Evolutionary conservation across 2,113 vertebrate genomes (phyloP).

Genomic region (Ptyas mucosa): DNA sequence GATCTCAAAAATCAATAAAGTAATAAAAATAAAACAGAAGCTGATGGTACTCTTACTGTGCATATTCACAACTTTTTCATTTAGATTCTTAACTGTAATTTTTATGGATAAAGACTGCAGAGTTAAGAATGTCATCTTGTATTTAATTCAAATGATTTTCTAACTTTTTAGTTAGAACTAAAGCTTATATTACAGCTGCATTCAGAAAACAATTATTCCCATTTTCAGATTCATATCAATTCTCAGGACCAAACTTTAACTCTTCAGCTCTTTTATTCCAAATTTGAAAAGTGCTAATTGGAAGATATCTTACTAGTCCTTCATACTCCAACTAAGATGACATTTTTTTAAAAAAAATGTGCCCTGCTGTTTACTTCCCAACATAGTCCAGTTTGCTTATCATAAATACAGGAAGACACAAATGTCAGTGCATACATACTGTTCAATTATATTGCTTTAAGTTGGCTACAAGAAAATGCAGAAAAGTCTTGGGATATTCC

Average conservation of each 20-base stretch:
- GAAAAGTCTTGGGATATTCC: slow-evolving; percentile 54
- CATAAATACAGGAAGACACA: slow-evolving; percentile 72
- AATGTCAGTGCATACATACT: slow-evolving; percentile 72
- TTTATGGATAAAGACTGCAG: slow-evolving; percentile 29
- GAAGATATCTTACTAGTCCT: slow-evolving; percentile 21
- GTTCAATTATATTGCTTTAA: slow-evolving; percentile 66
- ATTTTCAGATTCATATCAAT: not conserved
- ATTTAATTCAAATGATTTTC: slow-evolving; percentile 36
- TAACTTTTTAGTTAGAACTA: slow-evolving; percentile 24
- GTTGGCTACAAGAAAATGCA: slow-evolving; percentile 55
- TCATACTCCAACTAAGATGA: slow-evolving; percentile 14
- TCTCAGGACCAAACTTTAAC: not conserved
- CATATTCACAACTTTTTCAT: not conserved
- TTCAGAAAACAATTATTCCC: not conserved
- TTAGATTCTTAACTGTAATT: slow-evolving; percentile 48
- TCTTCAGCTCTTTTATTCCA: not conserved
- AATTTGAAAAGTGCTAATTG: slow-evolving; percentile 1
- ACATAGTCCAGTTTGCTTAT: slow-evolving; percentile 69
- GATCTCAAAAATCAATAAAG: slow-evolving; percentile 27
- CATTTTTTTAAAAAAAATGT: not conserved
- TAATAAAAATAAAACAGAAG: not conserved
- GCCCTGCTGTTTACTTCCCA: slow-evolving; percentile 47
- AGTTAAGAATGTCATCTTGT: not conserved
- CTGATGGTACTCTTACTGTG: not conserved
- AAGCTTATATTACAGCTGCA: not conserved